Base-by-base conservation (phyloP, 2,797 vertebrate genomes). In the Premnoplex brunnescens region DNA sequence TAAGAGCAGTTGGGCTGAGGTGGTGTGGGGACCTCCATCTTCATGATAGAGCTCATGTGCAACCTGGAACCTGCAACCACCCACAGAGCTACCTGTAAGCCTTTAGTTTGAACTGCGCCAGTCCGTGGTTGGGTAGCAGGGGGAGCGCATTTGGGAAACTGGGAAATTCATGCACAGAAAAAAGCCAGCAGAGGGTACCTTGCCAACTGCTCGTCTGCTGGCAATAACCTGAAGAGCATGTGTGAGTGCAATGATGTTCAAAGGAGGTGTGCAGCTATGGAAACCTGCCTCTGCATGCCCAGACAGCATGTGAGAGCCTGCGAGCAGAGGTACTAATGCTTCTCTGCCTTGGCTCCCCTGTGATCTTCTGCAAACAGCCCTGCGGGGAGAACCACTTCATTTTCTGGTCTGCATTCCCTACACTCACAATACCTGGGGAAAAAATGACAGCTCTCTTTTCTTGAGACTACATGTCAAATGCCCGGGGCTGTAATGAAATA, bases 401-500 rank as follows among this genome's bases (percentile, higher is more conserved):
- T 92, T 95, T 95, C 91, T 90, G 68, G 43, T 92, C 69, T 67
- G 14, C 32, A 5, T 85, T 73, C 73, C 63, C 41, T 52, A 37
- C 2, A 6, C 63, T 91, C 13, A 12, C 32, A 84, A 69, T 82
- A 87, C 73, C 91, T 88, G 78, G 23, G 85, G 88, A 81, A 94
- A 92, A 92, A 91, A 81, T 84, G 79, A 69, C 85, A 72, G 86
- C 82, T 81, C 51, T n/a, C 32, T 89, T 92, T 95, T 88, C 64
- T n/a, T 68, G 82, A 88, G 85, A 80, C 44, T 82, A 48, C 76
- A 15, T 88, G 87, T 84, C 46, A 62, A 91, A 85, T 58, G 71
- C 86, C 87, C 0, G 44, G 54, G 80, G 93, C 93, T 95, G 69
- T 83, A 89, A 77, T 72, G 94, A 96, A 96, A 95, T 87, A 94